Base-by-base conservation (phyloP, 2,113 vertebrate species). In the Triplophysa tibetana region DNA sequence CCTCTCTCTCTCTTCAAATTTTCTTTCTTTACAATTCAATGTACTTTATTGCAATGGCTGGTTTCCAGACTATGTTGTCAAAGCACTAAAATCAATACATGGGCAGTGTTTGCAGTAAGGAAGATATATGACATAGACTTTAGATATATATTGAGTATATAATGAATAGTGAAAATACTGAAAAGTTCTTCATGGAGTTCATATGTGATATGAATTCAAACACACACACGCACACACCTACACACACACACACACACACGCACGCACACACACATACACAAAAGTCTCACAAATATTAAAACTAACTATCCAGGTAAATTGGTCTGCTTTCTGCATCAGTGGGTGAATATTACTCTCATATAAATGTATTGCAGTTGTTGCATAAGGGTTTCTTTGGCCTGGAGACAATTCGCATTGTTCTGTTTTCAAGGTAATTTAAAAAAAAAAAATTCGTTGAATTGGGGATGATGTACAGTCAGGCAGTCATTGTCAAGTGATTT, bases 101-200 rank as follows among this genome's bases (percentile, higher is more conserved):
- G 19, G 29, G 11, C 48, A 70, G 50, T 72, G 50, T n/a, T 56
- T 13, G 17, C 17, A 54, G 68, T 1, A 38, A 21, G 17, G 17
- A 41, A 83, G 9, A 78, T 43, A 75, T 38, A 75, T 74, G 81
- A 79, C 62, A 48, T 50, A 70, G 81, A 77, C 58, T 43, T 45
- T 70, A n/a, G 19, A 50, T 70, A 13, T 50, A 70, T 54, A 54
- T 17, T 54, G 6, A 45, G 21, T 17, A 50, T 50, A 56, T 29
- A 26, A 52, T 72, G 33, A 70, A 70, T 26, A 73, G 14, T 72
- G 10, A 29, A 58, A 8, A 13, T 2, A 43, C n/a, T 38, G 6
- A 38, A 7, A 38, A n/a, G 19, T 23, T 26, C 11, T 16, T 43
- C 13, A 24, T 43, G 23, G 33, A 6, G 54, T 24, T 43, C 2